Evolutionary conservation across 2,888 invertebrate genomes (phyloP), one percentile per base, ranked within the genome.

Genomic region (Caenorhabditis uteleia): DNA sequence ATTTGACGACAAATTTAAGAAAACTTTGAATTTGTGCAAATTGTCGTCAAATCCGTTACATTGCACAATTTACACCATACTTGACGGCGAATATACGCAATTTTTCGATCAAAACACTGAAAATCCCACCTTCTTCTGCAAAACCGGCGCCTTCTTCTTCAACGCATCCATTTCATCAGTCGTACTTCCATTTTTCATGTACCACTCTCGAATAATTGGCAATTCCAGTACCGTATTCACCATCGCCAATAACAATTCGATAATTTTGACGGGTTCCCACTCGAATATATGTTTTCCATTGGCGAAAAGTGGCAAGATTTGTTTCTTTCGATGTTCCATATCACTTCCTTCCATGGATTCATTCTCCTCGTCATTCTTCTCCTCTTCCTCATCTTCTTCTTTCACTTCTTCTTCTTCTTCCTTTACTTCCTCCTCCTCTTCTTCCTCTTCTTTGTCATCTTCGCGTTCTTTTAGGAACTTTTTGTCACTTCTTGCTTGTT

Each of bases 241-340:
- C 36, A 60, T 36, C 4, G 48, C 39, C 18, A 33, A 51, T 39
- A 60, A 27, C 18, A 54, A 12, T 7, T 60, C 60, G 3, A 60
- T 20, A 16, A 54, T 53, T 1, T 42, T 54, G 1, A 1, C 12
- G 0, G 48, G 7, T 2, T 36, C 14, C 54, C 53, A 54, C n/a
- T 51, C 58, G 21, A 51, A 58, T 10, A 58, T 51, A n/a, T 58
- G 58, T 0, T 18, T 12, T 14, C 18, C 16, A 12, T 48, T 44
- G 1, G 26, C 2, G 47, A 60, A 60, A 0, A 54, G 39, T 0
- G 34, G 33, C 20, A 49, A 16, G 12, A 44, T 43, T 20, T 46
- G 33, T 7, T 34, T 34, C 7, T 14, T n/a, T 34, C n/a, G 8
- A 14, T 34, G 8, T n/a, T 34, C 34, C 8, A n/a, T n/a, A n/a